Base-by-base conservation (phyloP, 2,797 vertebrate genomes). In the Helostoma temminkii region DNA sequence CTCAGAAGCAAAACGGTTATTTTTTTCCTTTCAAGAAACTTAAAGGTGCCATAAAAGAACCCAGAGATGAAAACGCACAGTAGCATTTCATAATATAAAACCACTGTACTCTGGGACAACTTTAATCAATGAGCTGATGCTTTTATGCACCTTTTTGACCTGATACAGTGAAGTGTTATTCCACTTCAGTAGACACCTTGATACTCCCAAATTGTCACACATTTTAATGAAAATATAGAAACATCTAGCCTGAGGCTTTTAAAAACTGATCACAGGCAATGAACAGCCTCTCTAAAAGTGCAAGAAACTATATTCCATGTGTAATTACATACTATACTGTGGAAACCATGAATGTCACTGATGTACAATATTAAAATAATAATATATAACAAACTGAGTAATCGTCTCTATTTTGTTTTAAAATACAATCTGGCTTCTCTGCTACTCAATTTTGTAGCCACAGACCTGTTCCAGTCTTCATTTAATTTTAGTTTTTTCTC, bases 171-270 rank as follows among this genome's bases (percentile, higher is more conserved):
- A 34, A 26, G 30, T 57, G 3, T 36, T 39, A 21, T 16, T 71
- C 53, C 48, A 42, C 62, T 53, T 63, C 41, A 63, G 26, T 14
- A 26, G 58, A 61, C 37, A 42, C 43, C 39, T 80, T 70, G 49
- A 78, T 61, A 66, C 45, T 48, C 54, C 34, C 34, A 61, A 54
- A 76, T 83, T 53, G 70, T 24, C 62, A 49, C 78, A 61, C 25
- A 67, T 70, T n/a, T 74, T 78, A 64, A 78, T 66, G 67, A 83
- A 56, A 60, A 30, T 48, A 45, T 19, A 43, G 43, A 80, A 73
- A 70, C 61, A 68, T 57, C 21, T 11, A 66, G 79, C 75, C 48
- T 5, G 36, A 56, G 63, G 52, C 57, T 30, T 22, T 39, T 14
- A 62, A 36, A 42, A 78, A 4, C 6, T 48, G 49, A 80, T 81